Conservation (phyloP, 2,797 vertebrate genomes). For the Lophotriccus pileatus region DNA sequence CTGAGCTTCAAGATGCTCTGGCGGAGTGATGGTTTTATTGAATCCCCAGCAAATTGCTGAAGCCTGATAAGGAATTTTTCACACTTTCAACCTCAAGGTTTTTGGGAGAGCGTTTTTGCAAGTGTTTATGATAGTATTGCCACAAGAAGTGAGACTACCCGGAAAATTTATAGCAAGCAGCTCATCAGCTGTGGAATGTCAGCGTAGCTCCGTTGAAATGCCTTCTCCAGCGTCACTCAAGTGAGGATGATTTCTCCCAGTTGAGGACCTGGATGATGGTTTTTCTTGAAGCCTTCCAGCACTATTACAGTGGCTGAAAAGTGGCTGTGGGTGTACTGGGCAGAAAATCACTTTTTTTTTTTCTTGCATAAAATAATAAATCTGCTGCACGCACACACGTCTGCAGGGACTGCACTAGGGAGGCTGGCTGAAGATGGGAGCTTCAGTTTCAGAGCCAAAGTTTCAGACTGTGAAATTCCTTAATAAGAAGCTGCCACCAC, state of each 20-base stretch:
- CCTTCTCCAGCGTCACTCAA: background rate
- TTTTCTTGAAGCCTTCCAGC: background rate
- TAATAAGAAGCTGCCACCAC: background rate
- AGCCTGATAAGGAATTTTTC: constrained; percentile 26
- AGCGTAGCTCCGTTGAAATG: background rate
- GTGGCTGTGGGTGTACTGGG: background rate
- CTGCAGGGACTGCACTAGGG: fast-evolving
- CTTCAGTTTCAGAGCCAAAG: background rate
- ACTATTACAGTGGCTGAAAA: background rate
- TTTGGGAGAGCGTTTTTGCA: constrained; percentile 5
- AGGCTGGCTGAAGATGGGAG: background rate
- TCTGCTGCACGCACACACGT: fast-evolving
- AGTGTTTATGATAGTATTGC: constrained; percentile 33
- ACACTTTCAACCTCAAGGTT: constrained; percentile 34
- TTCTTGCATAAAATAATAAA: background rate
- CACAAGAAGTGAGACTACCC: background rate
- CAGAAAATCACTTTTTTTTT: background rate
- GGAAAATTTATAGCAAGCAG: constrained; percentile 1
- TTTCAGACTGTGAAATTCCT: background rate
- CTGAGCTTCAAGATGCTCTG: background rate
- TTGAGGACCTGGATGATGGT: background rate
- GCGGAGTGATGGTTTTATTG: background rate
- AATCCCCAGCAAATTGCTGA: constrained; percentile 12
- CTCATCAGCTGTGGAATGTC: background rate
- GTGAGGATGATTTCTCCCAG: background rate